These are phyloP conservation scores for Fratercula arctica DNA, from an alignment of 2,797 vertebrate species.

Conservation along the genomic window DNA sequence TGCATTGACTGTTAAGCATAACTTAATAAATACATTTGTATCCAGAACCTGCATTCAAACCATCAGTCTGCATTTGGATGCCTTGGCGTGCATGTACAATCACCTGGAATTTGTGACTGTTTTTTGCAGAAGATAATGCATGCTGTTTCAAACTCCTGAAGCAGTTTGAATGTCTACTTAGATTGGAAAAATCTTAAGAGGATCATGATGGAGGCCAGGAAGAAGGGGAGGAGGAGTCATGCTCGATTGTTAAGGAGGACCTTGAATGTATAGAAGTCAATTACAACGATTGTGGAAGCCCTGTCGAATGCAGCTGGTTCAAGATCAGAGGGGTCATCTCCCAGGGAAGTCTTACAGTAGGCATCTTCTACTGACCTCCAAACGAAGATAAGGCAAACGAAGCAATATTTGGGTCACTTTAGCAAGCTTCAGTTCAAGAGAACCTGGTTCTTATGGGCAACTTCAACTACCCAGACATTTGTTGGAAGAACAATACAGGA, in stretches of 20 bases:
- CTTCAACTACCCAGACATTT: not conserved
- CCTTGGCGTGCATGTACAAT: not conserved
- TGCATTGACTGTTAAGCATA: not conserved
- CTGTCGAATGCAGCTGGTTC: not conserved
- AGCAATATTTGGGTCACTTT: not conserved
- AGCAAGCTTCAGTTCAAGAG: not conserved
- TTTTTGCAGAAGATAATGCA: not conserved
- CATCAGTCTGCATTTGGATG: not conserved
- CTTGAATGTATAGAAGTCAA: not conserved
- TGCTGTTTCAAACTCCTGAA: not conserved
- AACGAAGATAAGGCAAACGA: not conserved
- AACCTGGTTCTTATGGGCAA: not conserved
- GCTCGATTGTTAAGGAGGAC: not conserved
- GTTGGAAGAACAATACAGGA: not conserved
- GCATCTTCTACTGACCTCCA: not conserved
- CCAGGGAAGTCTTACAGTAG: not conserved
- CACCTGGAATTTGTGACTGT: not conserved
- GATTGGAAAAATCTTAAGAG: not conserved
- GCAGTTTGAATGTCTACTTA: not conserved
- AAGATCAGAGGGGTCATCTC: not conserved
- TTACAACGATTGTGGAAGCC: not conserved
- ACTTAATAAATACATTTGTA: not conserved
- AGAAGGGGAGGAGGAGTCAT: not conserved
- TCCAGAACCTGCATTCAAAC: not conserved
- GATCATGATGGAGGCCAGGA: not conserved